These are phyloP conservation scores for Dryadula phaetusa DNA, from an alignment of 2,888 invertebrate species.

Conservation along the genomic window DNA sequence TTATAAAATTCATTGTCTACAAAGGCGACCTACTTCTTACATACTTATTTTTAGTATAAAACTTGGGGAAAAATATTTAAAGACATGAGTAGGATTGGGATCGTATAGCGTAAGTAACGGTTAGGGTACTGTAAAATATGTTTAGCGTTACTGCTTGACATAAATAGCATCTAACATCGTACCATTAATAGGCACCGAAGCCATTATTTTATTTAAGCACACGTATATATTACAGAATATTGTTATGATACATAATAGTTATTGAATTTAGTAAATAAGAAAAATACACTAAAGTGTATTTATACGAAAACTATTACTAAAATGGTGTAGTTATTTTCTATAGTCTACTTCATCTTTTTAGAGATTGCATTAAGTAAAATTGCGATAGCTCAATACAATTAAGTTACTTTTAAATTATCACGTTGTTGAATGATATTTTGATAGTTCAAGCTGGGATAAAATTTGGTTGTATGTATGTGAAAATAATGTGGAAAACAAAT, in stretches of 20 bases:
- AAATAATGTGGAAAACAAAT: not conserved
- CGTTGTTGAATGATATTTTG: not conserved
- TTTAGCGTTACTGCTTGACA: slow-evolving; percentile 13
- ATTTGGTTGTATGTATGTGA: not conserved
- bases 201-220: slow-evolving; percentile 11
- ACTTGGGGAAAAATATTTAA: not conserved
- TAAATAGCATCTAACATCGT: slow-evolving; percentile 12
- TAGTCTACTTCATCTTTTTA: too few relatives aligned
- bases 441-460: too few relatives aligned
- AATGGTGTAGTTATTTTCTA: too few relatives aligned
- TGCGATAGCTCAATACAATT: not conserved
- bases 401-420: not conserved
- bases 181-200: slow-evolving; percentile 11
- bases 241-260: not conserved
- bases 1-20: not conserved
- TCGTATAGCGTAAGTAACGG: slow-evolving; percentile 2
- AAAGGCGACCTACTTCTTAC: not conserved
- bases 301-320: too few relatives aligned
- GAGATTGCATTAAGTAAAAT: not conserved
- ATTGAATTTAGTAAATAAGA: not conserved
- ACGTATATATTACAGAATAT: slow-evolving; percentile 10
- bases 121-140: slow-evolving; percentile 31
- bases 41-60: not conserved
- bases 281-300: too few relatives aligned
- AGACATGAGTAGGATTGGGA: slow-evolving; percentile 31